A percentile compares a stretch with the other conserved stretches of the same genome.
phyloP scores from a whole-genome alignment of 2,797 vertebrate species.

The Bryconaethiops microstoma region DNA sequence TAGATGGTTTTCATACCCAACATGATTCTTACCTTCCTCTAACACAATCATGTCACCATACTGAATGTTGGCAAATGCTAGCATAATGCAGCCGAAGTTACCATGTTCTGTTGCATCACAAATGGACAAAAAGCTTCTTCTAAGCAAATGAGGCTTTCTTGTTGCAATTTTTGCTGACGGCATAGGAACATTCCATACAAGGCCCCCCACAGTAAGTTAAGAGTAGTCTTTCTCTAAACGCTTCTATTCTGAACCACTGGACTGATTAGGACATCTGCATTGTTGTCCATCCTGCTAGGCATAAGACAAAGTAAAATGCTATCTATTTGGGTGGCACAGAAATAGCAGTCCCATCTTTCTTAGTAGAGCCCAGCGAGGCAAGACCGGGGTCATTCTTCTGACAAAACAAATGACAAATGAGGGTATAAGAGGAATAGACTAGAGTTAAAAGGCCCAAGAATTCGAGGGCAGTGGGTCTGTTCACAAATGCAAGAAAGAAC shows the following conservation, averaged over 20 bases:
- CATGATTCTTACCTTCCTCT: not conserved
- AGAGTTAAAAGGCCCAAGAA: slow-evolving; percentile 12
- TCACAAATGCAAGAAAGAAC: slow-evolving; percentile 14
- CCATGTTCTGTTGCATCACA: slow-evolving; percentile 4
- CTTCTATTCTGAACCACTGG: not conserved
- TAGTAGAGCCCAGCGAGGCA: slow-evolving; percentile 51
- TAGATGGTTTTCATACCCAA: slow-evolving; percentile 8
- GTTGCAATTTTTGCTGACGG: slow-evolving; percentile 12
- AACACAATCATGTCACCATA: slow-evolving; percentile 28
- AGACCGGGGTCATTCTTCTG: slow-evolving; percentile 31
- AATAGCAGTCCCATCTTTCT: slow-evolving; percentile 19
- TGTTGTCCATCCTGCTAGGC: slow-evolving; percentile 13
- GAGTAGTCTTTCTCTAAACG: not conserved
- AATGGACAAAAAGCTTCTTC: slow-evolving; percentile 22
- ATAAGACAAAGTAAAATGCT: slow-evolving; percentile 11
- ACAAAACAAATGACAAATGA: slow-evolving; percentile 29
- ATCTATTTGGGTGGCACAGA: slow-evolving; percentile 27
- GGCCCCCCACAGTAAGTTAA: slow-evolving; percentile 18
- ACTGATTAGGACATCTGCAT: slow-evolving; percentile 4
- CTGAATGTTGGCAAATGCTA: not conserved
- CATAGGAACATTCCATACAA: not conserved
- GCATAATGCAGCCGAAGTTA: slow-evolving; percentile 19
- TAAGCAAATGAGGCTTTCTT: not conserved
- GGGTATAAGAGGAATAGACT: slow-evolving; percentile 23
- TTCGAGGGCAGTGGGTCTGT: slow-evolving; percentile 17